Percentiles rank a stretch among this genome's conserved stretches.
phyloP scores from a whole-genome alignment of 2,113 vertebrate species.

The Neotragus moschatus region DNA sequence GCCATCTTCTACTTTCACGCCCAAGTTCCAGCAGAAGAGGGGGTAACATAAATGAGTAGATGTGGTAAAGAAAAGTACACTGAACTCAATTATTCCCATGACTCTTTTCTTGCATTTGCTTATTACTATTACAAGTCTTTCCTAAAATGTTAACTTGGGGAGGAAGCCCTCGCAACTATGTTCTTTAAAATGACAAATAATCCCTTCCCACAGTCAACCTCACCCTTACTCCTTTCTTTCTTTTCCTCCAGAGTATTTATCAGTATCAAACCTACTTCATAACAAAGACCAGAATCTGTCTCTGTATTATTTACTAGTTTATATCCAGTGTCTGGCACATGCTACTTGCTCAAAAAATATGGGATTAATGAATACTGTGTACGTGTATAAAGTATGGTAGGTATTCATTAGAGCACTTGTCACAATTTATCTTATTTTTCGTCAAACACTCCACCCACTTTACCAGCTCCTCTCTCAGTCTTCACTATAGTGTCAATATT shows the following conservation, averaged over 20 bases:
- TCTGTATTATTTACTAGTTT: background rate
- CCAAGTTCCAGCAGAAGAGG: background rate
- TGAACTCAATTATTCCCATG: background rate
- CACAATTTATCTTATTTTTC: background rate
- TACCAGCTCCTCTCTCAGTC: background rate
- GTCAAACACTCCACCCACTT: background rate
- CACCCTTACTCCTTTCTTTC: background rate
- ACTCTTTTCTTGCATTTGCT: background rate
- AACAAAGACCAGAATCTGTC: background rate
- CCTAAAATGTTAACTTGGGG: background rate
- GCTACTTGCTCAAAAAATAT: background rate
- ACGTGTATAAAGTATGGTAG: accelerated
- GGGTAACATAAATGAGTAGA: background rate
- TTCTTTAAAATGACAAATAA: background rate
- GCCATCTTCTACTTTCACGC: background rate
- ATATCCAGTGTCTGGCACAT: background rate
- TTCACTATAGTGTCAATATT: background rate
- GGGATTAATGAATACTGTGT: accelerated
- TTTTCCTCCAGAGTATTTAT: no score
- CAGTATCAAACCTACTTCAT: background rate
- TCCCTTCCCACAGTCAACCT: accelerated
- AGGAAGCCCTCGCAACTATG: background rate
- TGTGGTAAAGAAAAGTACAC: background rate
- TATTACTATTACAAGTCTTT: background rate
- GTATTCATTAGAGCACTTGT: accelerated